Evolutionary conservation across 2,113 vertebrate genomes (phyloP).

Genomic region (Chrysochloris asiatica): DNA sequence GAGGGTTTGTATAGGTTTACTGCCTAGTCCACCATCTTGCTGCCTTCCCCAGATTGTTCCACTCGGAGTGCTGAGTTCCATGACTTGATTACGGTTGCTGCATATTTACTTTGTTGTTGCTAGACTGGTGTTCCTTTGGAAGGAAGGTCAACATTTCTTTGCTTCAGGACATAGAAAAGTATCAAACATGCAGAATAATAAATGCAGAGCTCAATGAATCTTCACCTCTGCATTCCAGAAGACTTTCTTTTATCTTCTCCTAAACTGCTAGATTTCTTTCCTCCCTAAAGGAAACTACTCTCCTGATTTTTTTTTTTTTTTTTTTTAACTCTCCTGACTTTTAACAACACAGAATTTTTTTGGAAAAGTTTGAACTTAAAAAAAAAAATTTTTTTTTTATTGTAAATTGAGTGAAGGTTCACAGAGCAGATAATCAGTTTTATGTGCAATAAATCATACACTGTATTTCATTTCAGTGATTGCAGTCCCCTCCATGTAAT

Average conservation of each 20-base stretch:
- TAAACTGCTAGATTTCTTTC: not conserved
- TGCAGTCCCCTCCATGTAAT: too few species aligned
- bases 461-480: too few species aligned
- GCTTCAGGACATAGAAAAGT: not conserved
- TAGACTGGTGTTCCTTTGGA: not conserved
- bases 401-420: too few species aligned
- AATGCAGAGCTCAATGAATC: not conserved
- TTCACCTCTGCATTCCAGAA: not conserved
- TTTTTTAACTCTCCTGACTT: not conserved
- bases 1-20: too few species aligned
- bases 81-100: too few species aligned
- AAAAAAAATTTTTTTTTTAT: too few species aligned
- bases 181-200: not conserved
- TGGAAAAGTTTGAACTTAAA: too few species aligned
- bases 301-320: too few species aligned
- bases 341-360: not conserved
- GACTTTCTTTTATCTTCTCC: not conserved
- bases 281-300: not conserved
- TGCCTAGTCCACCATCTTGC: too few species aligned
- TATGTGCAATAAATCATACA: too few species aligned
- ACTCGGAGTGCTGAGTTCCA: not conserved
- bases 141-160: not conserved
- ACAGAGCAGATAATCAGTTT: too few species aligned
- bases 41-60: too few species aligned
- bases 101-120: not conserved